Conservation (phyloP, 2,797 vertebrate genomes). For the Halcyon badia region DNA sequence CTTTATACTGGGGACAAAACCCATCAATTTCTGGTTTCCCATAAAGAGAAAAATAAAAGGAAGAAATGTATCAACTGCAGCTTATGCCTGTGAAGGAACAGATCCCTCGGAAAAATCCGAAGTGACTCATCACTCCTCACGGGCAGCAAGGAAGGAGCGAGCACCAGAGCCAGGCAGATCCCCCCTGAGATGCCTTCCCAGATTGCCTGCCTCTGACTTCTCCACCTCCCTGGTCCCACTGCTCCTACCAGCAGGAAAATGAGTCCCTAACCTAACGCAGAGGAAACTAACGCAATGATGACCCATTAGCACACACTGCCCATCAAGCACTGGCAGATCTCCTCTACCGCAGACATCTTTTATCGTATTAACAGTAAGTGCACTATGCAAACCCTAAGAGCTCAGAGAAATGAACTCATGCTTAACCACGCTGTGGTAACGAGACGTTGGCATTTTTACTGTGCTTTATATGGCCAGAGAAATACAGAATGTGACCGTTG, state of each 20-base stretch:
- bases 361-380: slow-evolving; percentile 6
- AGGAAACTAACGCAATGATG: not conserved
- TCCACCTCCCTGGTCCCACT: not conserved
- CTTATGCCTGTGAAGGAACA: not conserved
- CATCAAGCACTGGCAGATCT: not conserved
- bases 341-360: not conserved
- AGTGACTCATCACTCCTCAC: not conserved
- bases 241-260: not conserved
- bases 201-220: not conserved
- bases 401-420: not conserved
- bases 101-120: not conserved
- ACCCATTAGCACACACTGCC: slow-evolving; percentile 25
- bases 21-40: not conserved
- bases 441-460: not conserved
- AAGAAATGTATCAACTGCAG: not conserved
- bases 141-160: not conserved
- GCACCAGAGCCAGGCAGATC: not conserved
- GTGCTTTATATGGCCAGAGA: not conserved
- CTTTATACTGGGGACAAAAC: slow-evolving; percentile 2
- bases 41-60: not conserved
- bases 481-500: not conserved
- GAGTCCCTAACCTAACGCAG: not conserved
- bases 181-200: not conserved
- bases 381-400: not conserved
- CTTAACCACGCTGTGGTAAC: rapidly evolving